Evolutionary conservation across 2,797 vertebrate species (phyloP), one percentile per base, ranked within the genome.

Genomic region (Melopsittacus undulatus): DNA sequence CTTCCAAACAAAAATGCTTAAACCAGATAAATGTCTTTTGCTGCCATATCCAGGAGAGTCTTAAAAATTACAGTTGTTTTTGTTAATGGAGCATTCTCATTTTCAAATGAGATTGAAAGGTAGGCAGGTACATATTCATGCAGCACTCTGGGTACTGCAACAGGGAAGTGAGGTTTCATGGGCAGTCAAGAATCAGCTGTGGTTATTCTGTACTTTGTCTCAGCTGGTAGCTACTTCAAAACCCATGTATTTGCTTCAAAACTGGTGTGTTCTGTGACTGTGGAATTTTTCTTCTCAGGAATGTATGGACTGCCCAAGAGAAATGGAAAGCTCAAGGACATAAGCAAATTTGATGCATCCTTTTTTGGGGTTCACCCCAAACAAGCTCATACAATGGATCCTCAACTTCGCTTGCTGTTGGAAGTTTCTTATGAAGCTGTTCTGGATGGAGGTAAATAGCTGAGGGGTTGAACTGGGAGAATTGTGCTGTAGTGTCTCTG

Each of bases 311-410:
- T 99, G 75, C 99, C 99, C 64, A 98, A 91, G 95, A 98, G 99
- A 93, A 98, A 98, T 17, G 99, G 99, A 67, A 99, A 99, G 96
- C 98, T 99, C 85, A 99, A 99, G 97, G 98, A 99, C 95, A 98
- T 99, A 93, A 98, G 98, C 97, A 98, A 98, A 97, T 99, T 99
- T 43, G 99, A 99, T 49, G 99, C 99, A 32, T 96, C 98, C 5
- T 99, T 99, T 97, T 99, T 99, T 30, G 97, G 99, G 93, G 93
- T 99, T 98, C 96, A 99, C 98, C 98, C 99, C 73, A 99, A 99
- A 96, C 99, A 99, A 97, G 99, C 99, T 24, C 98, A 99, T 96
- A 99, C 98, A 5, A 99, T 99, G 99, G 99, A 99, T 96, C 99
- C 99, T 49, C 99, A 99, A 76, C 98, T 99, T 57, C 98, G 99